Percentiles rank a stretch among this genome's conserved stretches.
Evolutionary conservation across 2,113 vertebrate genomes (phyloP).

Genomic region (Vanacampus margaritifer): DNA sequence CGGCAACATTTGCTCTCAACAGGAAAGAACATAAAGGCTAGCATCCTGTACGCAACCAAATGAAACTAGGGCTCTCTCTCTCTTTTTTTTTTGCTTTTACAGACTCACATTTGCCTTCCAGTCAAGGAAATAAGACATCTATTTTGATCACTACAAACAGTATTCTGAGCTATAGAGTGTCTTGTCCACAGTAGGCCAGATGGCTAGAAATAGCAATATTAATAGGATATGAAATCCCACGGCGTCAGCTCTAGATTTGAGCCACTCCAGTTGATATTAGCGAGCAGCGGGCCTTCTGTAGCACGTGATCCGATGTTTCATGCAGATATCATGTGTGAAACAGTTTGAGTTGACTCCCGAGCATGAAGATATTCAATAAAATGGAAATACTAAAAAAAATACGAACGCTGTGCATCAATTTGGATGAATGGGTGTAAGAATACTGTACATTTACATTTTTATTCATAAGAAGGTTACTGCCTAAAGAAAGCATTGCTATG

Average conservation of each 20-base stretch:
- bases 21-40: conserved; percentile 18
- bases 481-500: background rate
- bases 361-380: background rate
- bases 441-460: background rate
- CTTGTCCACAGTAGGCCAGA: conserved; percentile 44
- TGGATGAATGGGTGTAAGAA: too few species aligned
- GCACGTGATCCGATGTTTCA: background rate
- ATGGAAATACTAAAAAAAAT: background rate
- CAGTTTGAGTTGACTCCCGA: background rate
- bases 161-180: conserved; percentile 28
- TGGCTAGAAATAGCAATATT: conserved; percentile 55
- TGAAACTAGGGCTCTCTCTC: background rate
- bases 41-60: conserved; percentile 20
- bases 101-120: conserved; percentile 3
- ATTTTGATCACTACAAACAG: conserved; percentile 25
- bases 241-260: conserved; percentile 55
- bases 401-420: background rate
- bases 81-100: conserved; percentile 1
- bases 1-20: conserved; percentile 4
- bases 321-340: background rate
- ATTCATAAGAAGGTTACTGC: background rate
- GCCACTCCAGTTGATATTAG: conserved; percentile 29
- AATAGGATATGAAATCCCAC: conserved; percentile 60
- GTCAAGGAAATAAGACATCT: conserved; percentile 21
- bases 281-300: conserved; percentile 7